Evolutionary conservation across 1,140 invertebrate species (phyloP), one percentile per base, ranked within the genome.

Genomic region (Trichonephila inaurata): DNA sequence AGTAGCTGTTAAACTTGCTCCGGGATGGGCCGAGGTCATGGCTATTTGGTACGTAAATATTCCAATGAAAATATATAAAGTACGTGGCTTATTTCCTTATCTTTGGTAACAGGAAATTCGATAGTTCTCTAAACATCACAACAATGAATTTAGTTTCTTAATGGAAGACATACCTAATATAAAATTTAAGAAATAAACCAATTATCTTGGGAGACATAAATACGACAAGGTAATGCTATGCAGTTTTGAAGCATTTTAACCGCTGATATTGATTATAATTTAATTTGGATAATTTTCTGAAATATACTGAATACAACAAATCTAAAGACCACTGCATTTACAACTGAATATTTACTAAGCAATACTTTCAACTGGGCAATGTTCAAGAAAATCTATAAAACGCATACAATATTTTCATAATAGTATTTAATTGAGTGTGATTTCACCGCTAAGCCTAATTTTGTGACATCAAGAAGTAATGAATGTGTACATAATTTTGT

Each of bases 191-290:
- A 28, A 77, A 88, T 18, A 18, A 81, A 93, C 10, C 51, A 44
- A 85, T 77, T 61, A 88, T 72, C 40, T 60, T 81, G 21, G 16
- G 33, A 24, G n/a, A 81, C 24, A 93, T 81, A 64, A 44, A 77
- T 88, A 89, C n/a, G 19, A 64, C n/a, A 33, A 60, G 51, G 89
- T 66, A 86, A 66, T 69, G 61, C 83, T 88, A 86, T 72, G 28
- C 58, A 88, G 85, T 88, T 93, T 81, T 81, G 24, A 61, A 93
- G 69, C 92, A 93, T 93, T 82, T 93, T 93, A 85, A 88, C 83
- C 66, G 44, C 64, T 89, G 82, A 93, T 93, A 93, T 93, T 85
- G 92, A 93, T 93, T 93, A 93, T 93, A 88, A 77, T 93, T 93
- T 61, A 92, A 33, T 92, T 86, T 92, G 51, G 60, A 28, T 86